These are phyloP conservation scores for Leptopterna dolabrata DNA, from an alignment of 2,888 invertebrate genomes.

Conservation along the genomic window DNA sequence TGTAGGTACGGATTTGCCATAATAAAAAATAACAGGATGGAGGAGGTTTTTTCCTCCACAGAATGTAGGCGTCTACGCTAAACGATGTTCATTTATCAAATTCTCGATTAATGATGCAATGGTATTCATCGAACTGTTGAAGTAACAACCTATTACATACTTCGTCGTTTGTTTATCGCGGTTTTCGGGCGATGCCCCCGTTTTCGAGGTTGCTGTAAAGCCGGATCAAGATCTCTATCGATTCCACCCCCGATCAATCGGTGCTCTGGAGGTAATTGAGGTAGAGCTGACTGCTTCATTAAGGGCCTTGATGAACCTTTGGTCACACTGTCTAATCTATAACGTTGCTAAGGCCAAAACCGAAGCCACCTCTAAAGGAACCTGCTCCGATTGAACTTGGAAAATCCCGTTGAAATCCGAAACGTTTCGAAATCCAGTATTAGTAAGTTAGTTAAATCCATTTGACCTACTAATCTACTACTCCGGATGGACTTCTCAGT, in stretches of 20 bases:
- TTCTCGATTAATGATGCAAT: too few species aligned
- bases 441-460: neutral
- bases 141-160: too few species aligned
- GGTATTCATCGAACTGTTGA: too few species aligned
- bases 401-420: neutral
- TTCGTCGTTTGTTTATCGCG: too few species aligned
- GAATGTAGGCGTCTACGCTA: too few species aligned
- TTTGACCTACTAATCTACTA: too few species aligned
- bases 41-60: too few species aligned
- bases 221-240: neutral
- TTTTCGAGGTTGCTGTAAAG: neutral
- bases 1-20: too few species aligned
- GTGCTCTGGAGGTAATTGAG: constrained; percentile 1
- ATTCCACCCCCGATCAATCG: neutral
- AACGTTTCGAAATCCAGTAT: neutral
- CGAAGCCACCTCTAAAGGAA: neutral
- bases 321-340: neutral
- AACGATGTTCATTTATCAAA: too few species aligned
- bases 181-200: neutral
- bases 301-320: constrained; percentile 15
- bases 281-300: constrained; percentile 20
- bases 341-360: neutral
- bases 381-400: neutral
- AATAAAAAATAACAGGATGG: too few species aligned
- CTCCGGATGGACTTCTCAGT: too few species aligned